Evolutionary conservation across 2,797 vertebrate species (phyloP).

Genomic region (Peromyscus melanophrys): DNA sequence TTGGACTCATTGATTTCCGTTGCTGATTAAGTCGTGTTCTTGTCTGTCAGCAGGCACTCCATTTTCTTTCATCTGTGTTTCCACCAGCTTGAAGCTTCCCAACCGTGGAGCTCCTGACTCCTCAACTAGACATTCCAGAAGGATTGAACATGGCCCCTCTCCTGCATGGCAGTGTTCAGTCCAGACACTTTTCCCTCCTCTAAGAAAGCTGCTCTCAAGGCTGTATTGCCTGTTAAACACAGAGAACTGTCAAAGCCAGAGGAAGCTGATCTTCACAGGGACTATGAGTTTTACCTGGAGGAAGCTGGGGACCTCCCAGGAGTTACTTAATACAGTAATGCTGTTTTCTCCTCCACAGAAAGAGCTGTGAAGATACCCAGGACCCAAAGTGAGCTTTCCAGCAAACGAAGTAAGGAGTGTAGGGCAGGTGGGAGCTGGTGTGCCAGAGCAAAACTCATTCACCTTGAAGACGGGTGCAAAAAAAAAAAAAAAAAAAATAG

Average conservation of each 20-base stretch:
- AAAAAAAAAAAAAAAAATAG: constrained; percentile 7
- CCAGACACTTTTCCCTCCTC: constrained; percentile 35
- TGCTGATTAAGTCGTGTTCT: constrained; percentile 76
- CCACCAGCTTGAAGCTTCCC: constrained; percentile 50
- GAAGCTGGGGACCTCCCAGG: constrained; percentile 27
- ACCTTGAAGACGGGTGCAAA: constrained; percentile 3
- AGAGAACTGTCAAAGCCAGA: constrained; percentile 26
- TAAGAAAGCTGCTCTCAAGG: constrained; percentile 3
- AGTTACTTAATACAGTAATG: constrained; percentile 62
- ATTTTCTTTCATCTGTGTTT: constrained; percentile 72
- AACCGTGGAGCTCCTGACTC: neutral
- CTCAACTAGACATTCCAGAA: constrained; percentile 14
- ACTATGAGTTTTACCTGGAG: constrained; percentile 64
- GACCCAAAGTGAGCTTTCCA: constrained; percentile 71
- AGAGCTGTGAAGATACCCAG: constrained; percentile 4
- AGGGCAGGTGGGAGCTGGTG: neutral
- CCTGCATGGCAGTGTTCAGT: neutral
- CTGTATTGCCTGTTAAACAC: neutral
- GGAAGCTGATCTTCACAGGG: constrained; percentile 37
- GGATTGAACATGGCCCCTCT: constrained; percentile 46
- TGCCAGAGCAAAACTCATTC: constrained; percentile 77
- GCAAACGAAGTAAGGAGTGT: neutral
- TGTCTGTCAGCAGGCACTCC: constrained; percentile 71
- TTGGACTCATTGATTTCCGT: constrained; percentile 70
- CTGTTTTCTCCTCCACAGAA: neutral